Evolutionary conservation across 1,140 invertebrate species (phyloP), one percentile per base, ranked within the genome.

Genomic region (Eumeta japonica): DNA sequence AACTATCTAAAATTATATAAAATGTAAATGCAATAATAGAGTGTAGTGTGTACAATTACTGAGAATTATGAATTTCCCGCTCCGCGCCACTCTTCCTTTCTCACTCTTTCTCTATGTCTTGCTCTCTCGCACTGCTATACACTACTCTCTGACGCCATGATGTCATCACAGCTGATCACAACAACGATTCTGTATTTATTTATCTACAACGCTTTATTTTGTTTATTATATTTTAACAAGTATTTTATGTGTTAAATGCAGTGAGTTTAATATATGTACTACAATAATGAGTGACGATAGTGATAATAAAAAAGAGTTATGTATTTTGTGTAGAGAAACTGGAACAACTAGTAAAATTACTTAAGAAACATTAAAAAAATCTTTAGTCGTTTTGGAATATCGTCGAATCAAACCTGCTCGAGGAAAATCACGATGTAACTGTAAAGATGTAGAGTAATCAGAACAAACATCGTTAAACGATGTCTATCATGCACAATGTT

Each of bases 241-340:
- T n/a, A n/a, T n/a, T n/a, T n/a, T n/a, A n/a, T n/a, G n/a, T n/a
- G n/a, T n/a, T n/a, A n/a, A n/a, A n/a, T n/a, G n/a, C n/a, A n/a
- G n/a, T n/a, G n/a, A n/a, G n/a, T n/a, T n/a, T n/a, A n/a, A n/a
- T n/a, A n/a, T n/a, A n/a, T n/a, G n/a, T n/a, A n/a, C n/a, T n/a
- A n/a, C n/a, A n/a, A n/a, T n/a, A n/a, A n/a, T n/a, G n/a, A n/a
- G n/a, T n/a, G n/a, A n/a, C n/a, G n/a, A n/a, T n/a, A n/a, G n/a
- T n/a, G n/a, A n/a, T n/a, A n/a, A n/a, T n/a, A n/a, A n/a, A 7
- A 24, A 24, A 24, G n/a, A 7, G n/a, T 24, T 24, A n/a, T 24
- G 20, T 24, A 24, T 24, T 24, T 24, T 24, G 20, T 24, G 20
- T n/a, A 24, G n/a, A 24, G n/a, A 24, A 24, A 24, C n/a, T 24